phyloP scores from a whole-genome alignment of 2,113 vertebrate genomes.

The Bubo bubo region DNA sequence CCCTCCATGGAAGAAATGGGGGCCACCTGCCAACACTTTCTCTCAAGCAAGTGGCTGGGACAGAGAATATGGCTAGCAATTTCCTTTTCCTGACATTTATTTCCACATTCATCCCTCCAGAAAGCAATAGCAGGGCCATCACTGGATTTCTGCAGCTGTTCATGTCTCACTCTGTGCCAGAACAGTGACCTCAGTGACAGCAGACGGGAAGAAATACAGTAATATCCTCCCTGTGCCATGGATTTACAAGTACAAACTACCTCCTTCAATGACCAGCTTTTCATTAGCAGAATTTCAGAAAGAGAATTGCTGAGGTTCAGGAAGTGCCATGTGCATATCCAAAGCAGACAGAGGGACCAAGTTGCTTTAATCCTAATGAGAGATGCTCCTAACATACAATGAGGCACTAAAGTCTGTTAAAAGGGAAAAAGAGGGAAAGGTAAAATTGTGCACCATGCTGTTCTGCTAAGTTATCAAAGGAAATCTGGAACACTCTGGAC shows the following conservation, averaged over 20 bases:
- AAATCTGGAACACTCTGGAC: background rate
- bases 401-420: background rate
- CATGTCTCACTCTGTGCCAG: background rate
- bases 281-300: background rate
- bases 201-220: background rate
- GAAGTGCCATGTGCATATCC: background rate
- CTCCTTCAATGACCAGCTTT: background rate
- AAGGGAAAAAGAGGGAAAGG: background rate
- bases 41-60: background rate
- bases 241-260: background rate
- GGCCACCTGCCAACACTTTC: background rate
- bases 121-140: background rate
- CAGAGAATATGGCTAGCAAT: background rate
- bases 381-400: background rate
- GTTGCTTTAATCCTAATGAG: background rate
- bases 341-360: background rate
- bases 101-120: background rate
- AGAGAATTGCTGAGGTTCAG: background rate
- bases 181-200: background rate
- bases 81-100: background rate
- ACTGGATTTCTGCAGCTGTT: conserved; percentile 8
- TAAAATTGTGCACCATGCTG: background rate
- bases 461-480: background rate
- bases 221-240: background rate
- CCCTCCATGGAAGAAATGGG: background rate